Base-by-base conservation (phyloP, 2,888 invertebrate species). In the Tenthredo mesomela region DNA sequence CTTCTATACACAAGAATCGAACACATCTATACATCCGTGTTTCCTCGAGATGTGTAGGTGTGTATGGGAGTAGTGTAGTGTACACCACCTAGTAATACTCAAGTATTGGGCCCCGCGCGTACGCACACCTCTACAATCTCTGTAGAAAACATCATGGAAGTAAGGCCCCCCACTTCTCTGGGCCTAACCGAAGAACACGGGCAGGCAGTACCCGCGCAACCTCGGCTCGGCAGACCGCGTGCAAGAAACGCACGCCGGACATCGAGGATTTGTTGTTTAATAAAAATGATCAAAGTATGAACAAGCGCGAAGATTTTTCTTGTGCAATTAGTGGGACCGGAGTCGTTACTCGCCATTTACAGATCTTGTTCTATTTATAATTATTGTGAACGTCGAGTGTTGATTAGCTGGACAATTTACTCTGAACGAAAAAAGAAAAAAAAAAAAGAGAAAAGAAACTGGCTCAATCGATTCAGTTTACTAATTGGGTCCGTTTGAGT, bases 171-270 rank as follows among this genome's bases (percentile, higher is more conserved):
- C 82, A 82, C 82, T 82, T 82, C 82, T 82, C 70, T 5, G 82
- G 67, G 82, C 40, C 67, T 29, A 37, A 61, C 47, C 82, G 70
- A 67, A 65, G 82, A 82, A 82, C 50, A 82, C 82, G 70, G 82
- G 67, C 65, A 80, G 80, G 37, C 91, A 91, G 91, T 91, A 87
- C 89, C 89, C 89, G 90, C 89, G 90, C 90, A 88, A 89, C 91
- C 88, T 89, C 88, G 88, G 89, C 89, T 47, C 12, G 54, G 7
- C 61, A 89, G 89, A 89, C 88, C 89, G 89, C 85, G 84, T 80
- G 80, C 58, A 80, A 80, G 61, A 61, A 80, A 80, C 61, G 58
- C 80, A 80, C 80, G 61, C 77, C 54, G 77, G 50, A 77, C 77
- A 77, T 54, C 77, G 50, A 77, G 47, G 77, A 77, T 77, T 77